Evolutionary conservation across 2,113 vertebrate species (phyloP), one percentile per base, ranked within the genome.

Genomic region (Podarcis raffonei): DNA sequence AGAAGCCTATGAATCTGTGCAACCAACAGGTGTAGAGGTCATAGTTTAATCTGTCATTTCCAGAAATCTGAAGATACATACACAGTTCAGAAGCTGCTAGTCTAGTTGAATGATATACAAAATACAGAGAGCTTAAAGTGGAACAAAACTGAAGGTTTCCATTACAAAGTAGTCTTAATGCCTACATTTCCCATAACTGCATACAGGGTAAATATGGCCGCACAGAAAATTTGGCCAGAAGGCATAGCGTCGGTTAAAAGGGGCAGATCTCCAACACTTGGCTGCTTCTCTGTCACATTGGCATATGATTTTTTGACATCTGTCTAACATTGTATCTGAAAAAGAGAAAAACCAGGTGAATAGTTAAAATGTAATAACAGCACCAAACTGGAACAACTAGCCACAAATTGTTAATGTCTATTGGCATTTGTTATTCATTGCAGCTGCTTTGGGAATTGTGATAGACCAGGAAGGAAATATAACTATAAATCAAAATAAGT

Each of bases 241-340:
- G 27, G 96, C 79, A 25, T 97, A 97, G 87, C 94, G 97, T 2
- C 37, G 68, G 68, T 96, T 97, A 95, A 97, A 99, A 0, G 96
- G 90, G 0, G 98, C 96, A 90, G 93, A 93, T 84, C 96, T 94
- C 90, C 98, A 95, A 86, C 98, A 99, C 81, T 95, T 94, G 76
- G 97, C 98, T 35, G 97, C 94, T 81, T 98, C 96, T 93, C 94
- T 96, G 97, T 99, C 98, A 92, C 99, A 99, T 42, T 95, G 95
- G 95, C 98, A 99, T 59, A 98, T 91, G 82, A 98, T 94, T 93
- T 97, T 97, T 92, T 98, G 97, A 93, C 99, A 99, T 32, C 66
- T 94, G 92, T 98, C 97, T 91, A 97, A 91, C 86, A 97, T 83
- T 9, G 97, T 94, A 91, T 97, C 99, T 99, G 96, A 89, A 97